A percentile compares a stretch with the other conserved stretches of the same genome.
Evolutionary conservation across 2,888 invertebrate genomes (phyloP).

Genomic region (Philereme transversata): DNA sequence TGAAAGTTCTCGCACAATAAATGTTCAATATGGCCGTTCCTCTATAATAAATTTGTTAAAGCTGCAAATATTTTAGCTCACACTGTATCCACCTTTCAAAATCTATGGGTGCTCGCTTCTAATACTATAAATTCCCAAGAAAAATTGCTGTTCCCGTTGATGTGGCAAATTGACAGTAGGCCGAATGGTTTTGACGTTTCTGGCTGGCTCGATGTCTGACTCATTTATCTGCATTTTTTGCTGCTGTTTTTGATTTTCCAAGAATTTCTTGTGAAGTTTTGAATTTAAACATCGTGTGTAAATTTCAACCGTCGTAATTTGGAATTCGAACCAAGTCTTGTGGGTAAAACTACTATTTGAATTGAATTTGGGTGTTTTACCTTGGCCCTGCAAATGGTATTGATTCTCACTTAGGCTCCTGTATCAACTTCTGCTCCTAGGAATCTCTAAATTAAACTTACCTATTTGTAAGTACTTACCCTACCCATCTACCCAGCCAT

Average conservation of each 20-base stretch:
- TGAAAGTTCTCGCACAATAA: conserved; percentile 49
- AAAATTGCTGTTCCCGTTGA: conserved; percentile 60
- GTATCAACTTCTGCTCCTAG: neutral
- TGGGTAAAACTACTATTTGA: neutral
- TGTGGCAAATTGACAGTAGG: conserved; percentile 79
- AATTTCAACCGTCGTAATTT: neutral
- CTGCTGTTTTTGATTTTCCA: neutral
- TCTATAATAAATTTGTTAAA: conserved; percentile 51
- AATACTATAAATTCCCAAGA: conserved; percentile 21
- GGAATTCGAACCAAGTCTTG: neutral
- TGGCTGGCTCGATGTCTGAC: conserved; percentile 57
- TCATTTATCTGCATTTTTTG: conserved; percentile 62
- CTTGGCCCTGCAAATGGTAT: too few relatives aligned
- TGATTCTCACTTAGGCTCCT: neutral
- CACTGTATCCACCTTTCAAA: conserved; percentile 1
- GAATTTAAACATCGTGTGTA: neutral
- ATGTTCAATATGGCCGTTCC: conserved; percentile 82
- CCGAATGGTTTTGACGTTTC: conserved; percentile 73
- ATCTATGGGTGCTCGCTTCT: neutral
- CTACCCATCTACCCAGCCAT: neutral
- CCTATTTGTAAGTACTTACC: neutral
- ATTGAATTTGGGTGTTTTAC: neutral
- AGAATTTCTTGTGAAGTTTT: neutral
- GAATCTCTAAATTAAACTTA: neutral
- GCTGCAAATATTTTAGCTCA: conserved; percentile 9